A percentile compares a stretch with the other conserved stretches of the same genome.
Conservation (phyloP, 2,113 vertebrate species). For the Solenodon paradoxus region DNA sequence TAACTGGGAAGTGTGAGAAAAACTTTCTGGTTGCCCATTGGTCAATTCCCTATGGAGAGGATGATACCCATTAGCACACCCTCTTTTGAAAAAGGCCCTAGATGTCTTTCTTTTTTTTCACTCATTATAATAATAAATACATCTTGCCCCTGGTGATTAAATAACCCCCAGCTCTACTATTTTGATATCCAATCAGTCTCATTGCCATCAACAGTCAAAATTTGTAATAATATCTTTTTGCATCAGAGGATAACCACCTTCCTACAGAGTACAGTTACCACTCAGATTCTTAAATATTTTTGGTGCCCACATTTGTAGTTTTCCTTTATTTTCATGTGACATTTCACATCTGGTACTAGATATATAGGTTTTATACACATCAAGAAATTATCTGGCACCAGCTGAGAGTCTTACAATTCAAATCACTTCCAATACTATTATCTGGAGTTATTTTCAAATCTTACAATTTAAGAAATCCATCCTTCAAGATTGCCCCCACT, state of each 20-base stretch:
- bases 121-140: neutral
- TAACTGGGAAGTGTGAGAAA: neutral
- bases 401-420: too few relatives aligned
- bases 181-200: neutral
- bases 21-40: neutral
- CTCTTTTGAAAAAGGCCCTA: neutral
- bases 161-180: neutral
- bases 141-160: neutral
- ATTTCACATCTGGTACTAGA: neutral
- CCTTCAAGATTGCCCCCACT: neutral
- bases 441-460: neutral
- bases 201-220: neutral
- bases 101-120: neutral
- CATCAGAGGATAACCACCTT: neutral
- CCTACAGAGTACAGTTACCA: neutral
- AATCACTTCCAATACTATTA: neutral
- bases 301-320: too few relatives aligned
- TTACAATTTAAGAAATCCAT: neutral
- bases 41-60: neutral
- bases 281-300: neutral
- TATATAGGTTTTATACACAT: neutral
- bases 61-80: neutral
- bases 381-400: neutral
- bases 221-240: neutral
- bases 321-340: neutral